Base-by-base conservation (phyloP, 2,797 vertebrate genomes). In the Xyrichtys novacula region DNA sequence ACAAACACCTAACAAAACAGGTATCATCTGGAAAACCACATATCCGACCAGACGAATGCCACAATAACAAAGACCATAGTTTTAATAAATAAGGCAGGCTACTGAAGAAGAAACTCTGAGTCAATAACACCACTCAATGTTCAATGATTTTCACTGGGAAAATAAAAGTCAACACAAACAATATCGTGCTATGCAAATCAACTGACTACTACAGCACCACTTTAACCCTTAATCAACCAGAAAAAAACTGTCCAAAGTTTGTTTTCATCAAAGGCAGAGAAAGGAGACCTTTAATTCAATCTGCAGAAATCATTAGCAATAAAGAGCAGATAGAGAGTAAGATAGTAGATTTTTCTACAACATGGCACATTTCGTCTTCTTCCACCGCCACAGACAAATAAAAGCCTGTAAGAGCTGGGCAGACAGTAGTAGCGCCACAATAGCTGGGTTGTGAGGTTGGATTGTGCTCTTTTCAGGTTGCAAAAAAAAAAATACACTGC, bases 141-240 rank as follows among this genome's bases (percentile, higher is more conserved):
- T 34, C 2, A 4, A n/a, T 61, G 20, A 38, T 4, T 76, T 42
- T 12, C 46, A 20, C 31, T 48, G 1, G 7, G 17, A 14, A 54
- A 23, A 47, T 10, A 23, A 16, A 34, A 12, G 15, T 15, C 11
- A 65, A 44, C 59, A 17, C 14, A 56, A 43, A 29, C n/a, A 38
- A 25, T 34, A 29, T 17, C 1, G 17, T 20, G 8, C 42, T 53
- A 64, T 65, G 36, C n/a, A 46, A 53, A 69, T 67, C 23, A 54
- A 3, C 2, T 50, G 38, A 50, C 42, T 16, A 3, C 38, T 26
- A 46, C 25, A 73, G 31, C 22, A 40, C 9, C 3, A 29, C 56
- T 66, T 74, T 59, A 81, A 84, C 64, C 71, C 67, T 38, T 55
- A 17, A 22, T 6, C 39, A 22, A 12, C 60, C 72, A 63, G 28